Base-by-base conservation (phyloP, 2,888 invertebrate species). In the Drosophila stalkeri region DNA sequence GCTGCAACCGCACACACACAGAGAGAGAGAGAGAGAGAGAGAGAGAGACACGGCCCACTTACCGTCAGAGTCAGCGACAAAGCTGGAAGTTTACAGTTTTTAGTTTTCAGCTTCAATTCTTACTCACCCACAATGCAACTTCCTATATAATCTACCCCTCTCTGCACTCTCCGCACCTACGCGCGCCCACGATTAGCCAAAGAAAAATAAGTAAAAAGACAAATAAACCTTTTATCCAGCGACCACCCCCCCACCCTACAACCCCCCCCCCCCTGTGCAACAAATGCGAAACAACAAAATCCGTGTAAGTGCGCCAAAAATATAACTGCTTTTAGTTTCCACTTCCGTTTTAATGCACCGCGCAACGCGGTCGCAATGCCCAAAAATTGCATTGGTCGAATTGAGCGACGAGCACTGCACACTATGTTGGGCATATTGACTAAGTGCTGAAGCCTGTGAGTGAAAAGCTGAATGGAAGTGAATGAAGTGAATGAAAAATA, bases 251-350 rank as follows among this genome's bases (percentile, higher is more conserved):
- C 0, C 7, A 2, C 16, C 39, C 16, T 16, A 39, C 6, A 14
- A 11, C 1, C 37, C 14, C 37, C 14, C 16, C 7, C 3, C 35
- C 4, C 14, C 37, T 2, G 12, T 2, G 0, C 11, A 11, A 14
- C 14, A 23, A 37, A 12, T 1, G 1, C n/a, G 11, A 16, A 68
- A 37, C 51, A 66, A 54, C 63, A 47, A 68, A 70, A 76, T 67
- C 56, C 71, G 65, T 74, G 73, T 74, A 84, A 86, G 89, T 86
- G 73, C 72, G 71, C 73, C 76, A 67, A 75, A 84, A 84, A 84
- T 89, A 78, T 84, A 84, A 84, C 89, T 86, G 89, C 87, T 86
- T 84, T 89, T 81, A 84, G 84, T 84, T 89, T 78, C 69, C 68
- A 82, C 76, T 84, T 87, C 89, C 87, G 82, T 87, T 86, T 84